Percentiles rank a stretch among this genome's conserved stretches.
Conservation (phyloP, 2,797 vertebrate genomes). For the Myioborus miniatus region DNA sequence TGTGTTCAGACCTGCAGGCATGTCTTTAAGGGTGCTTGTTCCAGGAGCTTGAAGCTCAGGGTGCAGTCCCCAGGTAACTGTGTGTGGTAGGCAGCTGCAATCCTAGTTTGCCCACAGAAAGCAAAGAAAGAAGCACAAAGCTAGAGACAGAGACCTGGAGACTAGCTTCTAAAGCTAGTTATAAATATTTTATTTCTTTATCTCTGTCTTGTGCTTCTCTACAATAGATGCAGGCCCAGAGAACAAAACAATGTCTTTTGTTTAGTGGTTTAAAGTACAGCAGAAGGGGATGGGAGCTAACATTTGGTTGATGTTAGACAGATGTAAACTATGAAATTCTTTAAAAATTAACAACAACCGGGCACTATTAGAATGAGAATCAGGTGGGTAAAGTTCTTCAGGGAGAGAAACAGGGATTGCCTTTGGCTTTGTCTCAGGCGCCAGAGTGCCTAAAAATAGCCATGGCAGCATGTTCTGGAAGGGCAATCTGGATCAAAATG, state of each 20-base stretch:
- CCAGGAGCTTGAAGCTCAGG: neutral
- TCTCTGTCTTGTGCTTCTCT: neutral
- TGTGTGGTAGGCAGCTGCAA: neutral
- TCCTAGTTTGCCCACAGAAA: neutral
- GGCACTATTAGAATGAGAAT: neutral
- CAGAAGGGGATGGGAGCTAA: neutral
- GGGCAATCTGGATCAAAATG: neutral
- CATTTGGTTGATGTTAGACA: neutral
- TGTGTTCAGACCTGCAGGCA: neutral
- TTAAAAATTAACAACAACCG: neutral
- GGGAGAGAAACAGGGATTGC: neutral
- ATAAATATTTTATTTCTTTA: neutral
- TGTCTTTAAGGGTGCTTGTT: neutral
- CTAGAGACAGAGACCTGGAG: neutral
- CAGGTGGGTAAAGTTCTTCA: neutral
- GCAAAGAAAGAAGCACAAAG: neutral
- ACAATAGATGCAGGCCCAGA: neutral
- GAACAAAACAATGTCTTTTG: neutral
- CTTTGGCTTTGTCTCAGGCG: neutral
- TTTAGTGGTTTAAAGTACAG: neutral
- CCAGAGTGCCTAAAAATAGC: neutral
- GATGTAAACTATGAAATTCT: neutral
- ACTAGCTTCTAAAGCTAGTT: neutral
- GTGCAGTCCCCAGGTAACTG: neutral
- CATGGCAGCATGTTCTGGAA: neutral